Percentiles rank a stretch among this genome's conserved stretches.
Conservation (phyloP, 1,140 invertebrate species). For the Cyclargus thomasi region DNA sequence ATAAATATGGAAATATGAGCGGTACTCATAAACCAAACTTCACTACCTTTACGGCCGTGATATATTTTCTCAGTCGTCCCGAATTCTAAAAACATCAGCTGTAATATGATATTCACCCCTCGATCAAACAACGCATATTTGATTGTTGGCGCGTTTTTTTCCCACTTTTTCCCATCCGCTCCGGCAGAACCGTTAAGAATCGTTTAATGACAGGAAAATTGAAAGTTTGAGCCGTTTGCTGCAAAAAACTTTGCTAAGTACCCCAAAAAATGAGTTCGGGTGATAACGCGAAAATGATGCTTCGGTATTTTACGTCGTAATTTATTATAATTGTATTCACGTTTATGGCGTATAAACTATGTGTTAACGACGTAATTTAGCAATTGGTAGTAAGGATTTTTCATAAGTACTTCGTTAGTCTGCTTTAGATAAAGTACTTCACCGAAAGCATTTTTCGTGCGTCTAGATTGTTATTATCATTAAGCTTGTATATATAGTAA, state of each 20-base stretch:
- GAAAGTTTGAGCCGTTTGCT: slow-evolving; percentile 46
- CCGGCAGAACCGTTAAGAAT: slow-evolving; percentile 40
- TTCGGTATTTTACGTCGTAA: slow-evolving; percentile 22
- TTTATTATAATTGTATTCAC: slow-evolving; percentile 7
- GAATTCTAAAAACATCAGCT: slow-evolving; percentile 12
- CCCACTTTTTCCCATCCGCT: slow-evolving; percentile 31
- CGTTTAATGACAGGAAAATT: slow-evolving; percentile 62
- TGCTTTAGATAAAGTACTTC: no score
- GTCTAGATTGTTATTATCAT: no score
- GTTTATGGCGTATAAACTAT: not conserved
- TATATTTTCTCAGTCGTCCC: not conserved
- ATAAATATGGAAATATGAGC: no score
- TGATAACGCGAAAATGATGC: slow-evolving; percentile 49
- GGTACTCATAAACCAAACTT: not conserved
- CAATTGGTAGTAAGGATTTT: no score
- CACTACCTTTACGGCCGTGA: not conserved
- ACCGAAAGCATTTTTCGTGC: no score
- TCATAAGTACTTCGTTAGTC: no score
- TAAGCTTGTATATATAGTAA: no score
- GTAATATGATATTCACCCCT: slow-evolving; percentile 26
- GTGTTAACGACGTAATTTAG: no score
- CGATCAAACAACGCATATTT: slow-evolving; percentile 42
- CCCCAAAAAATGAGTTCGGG: slow-evolving; percentile 44
- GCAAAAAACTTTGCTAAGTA: slow-evolving; percentile 46
- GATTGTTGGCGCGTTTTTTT: slow-evolving; percentile 36